A percentile compares a stretch with the other conserved stretches of the same genome.
Evolutionary conservation across 2,113 vertebrate genomes (phyloP).

Genomic region (Carettochelys insculpta): DNA sequence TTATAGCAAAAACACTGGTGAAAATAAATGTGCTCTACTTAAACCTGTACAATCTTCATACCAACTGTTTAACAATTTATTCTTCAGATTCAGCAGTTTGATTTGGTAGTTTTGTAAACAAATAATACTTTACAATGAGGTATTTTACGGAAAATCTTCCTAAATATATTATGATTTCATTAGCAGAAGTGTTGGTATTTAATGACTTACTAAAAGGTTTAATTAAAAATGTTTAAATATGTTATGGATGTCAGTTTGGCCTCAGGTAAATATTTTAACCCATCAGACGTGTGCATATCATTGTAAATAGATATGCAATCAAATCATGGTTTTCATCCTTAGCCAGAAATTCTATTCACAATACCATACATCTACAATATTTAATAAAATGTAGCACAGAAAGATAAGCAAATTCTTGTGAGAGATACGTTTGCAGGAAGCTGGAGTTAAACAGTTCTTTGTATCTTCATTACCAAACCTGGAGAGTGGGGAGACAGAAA

Average conservation of each 20-base stretch:
- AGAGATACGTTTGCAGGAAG: constrained; percentile 28
- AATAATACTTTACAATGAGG: neutral
- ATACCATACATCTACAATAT: neutral
- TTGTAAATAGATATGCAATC: constrained; percentile 52
- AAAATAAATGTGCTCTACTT: neutral
- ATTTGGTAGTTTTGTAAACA: neutral
- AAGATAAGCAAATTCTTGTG: neutral
- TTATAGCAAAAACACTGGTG: neutral
- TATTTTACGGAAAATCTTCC: neutral
- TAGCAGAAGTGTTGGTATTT: neutral
- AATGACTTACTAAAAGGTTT: neutral
- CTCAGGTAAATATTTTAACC: constrained; percentile 85
- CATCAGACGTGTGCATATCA: constrained; percentile 72
- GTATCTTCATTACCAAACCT: neutral
- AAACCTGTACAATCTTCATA: neutral
- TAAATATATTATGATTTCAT: neutral
- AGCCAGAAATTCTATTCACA: constrained; percentile 63
- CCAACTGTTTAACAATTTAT: neutral
- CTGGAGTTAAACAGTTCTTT: neutral
- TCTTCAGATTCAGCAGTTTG: neutral
- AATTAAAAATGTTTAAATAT: neutral
- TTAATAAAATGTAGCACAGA: neutral
- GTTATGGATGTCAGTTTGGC: constrained; percentile 60
- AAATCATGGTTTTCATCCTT: constrained; percentile 78
- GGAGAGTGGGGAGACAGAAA: neutral